A percentile compares a stretch with the other conserved stretches of the same genome.
phyloP scores from a whole-genome alignment of 2,888 invertebrate species.

The Abrostola tripartita region DNA sequence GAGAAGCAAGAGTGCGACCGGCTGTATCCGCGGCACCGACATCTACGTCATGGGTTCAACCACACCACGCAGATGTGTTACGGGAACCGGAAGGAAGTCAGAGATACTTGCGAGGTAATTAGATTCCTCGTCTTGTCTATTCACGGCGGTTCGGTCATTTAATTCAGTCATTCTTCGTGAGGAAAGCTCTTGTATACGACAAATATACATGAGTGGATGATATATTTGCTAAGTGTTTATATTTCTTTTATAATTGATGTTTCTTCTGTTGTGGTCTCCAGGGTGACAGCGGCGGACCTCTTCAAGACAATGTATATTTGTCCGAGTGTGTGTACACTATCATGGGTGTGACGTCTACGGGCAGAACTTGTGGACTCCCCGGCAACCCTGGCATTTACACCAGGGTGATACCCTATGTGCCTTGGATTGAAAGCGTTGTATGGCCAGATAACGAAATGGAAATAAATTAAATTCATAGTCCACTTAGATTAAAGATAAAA shows the following conservation, averaged over 20 bases:
- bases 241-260: too few species aligned
- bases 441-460: background rate
- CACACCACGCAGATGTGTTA: conserved; percentile 2
- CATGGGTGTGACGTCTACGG: background rate
- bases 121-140: too few species aligned
- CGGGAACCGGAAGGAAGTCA: background rate
- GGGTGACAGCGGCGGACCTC: conserved; percentile 1
- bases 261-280: background rate
- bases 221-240: too few species aligned
- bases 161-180: too few species aligned
- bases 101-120: conserved; percentile 1
- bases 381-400: background rate
- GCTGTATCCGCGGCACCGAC: background rate
- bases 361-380: background rate
- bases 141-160: too few species aligned
- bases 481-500: too few species aligned
- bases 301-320: background rate
- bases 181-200: too few species aligned
- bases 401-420: background rate
- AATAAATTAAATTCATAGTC: too few species aligned
- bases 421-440: background rate
- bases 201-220: too few species aligned
- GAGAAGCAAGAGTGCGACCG: background rate
- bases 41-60: background rate
- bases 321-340: background rate